phyloP scores from a whole-genome alignment of 2,113 vertebrate species.

The Amazona vittata region DNA sequence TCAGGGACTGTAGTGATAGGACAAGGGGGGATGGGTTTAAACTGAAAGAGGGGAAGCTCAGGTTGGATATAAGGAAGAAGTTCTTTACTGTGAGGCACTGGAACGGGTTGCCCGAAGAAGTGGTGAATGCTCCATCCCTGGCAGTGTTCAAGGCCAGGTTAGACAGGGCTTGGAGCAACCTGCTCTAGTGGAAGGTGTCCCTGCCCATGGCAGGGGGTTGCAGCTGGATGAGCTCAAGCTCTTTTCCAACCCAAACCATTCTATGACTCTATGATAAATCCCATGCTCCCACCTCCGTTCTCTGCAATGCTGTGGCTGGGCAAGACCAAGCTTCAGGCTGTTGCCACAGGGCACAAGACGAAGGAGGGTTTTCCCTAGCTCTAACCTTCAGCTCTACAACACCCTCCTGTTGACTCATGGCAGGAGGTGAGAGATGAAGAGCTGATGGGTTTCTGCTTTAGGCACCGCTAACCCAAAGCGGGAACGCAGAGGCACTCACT shows the following conservation, averaged over 20 bases:
- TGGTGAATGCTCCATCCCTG: neutral
- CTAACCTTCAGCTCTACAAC: neutral
- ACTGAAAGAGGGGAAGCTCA: neutral
- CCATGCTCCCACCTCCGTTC: accelerated
- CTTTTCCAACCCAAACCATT: neutral
- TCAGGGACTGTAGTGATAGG: neutral
- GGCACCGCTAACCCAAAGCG: neutral
- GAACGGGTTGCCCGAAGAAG: neutral
- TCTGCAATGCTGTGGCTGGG: neutral
- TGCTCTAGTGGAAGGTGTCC: neutral
- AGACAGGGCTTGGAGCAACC: neutral
- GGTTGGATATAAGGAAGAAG: neutral
- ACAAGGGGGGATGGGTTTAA: too few species aligned
- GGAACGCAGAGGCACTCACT: constrained; percentile 26
- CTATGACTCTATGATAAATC: neutral
- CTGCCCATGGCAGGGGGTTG: neutral
- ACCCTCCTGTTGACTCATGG: accelerated
- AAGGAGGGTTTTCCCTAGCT: neutral
- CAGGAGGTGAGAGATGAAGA: neutral
- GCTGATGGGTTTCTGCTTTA: accelerated
- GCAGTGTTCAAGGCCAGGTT: neutral
- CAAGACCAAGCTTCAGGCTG: too few species aligned
- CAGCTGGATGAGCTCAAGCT: neutral
- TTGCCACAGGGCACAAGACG: accelerated
- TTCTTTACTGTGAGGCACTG: neutral